Evolutionary conservation across 2,113 vertebrate genomes (phyloP).

Genomic region (Callaeas wilsoni): DNA sequence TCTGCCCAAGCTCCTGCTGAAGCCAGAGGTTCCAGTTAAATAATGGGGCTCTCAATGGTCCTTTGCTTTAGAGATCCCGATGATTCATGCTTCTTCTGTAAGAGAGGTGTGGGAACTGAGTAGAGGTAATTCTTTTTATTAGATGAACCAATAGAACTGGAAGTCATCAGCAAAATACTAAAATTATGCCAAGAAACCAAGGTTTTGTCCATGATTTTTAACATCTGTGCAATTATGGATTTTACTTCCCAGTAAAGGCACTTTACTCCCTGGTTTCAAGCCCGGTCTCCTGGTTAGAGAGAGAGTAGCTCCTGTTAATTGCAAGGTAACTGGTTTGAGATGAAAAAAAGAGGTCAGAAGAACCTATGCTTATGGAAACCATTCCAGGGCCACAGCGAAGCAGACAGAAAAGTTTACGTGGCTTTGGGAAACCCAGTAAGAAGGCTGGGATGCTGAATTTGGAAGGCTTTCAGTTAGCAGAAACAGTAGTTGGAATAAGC

Average conservation of each 20-base stretch:
- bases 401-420: neutral
- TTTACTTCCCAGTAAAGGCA: neutral
- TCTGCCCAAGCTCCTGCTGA: neutral
- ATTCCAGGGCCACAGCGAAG: neutral
- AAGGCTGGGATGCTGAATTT: neutral
- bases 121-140: neutral
- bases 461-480: neutral
- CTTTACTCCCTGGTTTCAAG: neutral
- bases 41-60: neutral
- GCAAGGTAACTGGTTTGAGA: neutral
- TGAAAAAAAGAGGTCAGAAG: neutral
- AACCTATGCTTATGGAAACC: neutral
- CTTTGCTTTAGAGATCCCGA: neutral
- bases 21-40: neutral
- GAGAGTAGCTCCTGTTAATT: neutral
- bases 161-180: neutral
- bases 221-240: neutral
- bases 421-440: conserved; percentile 21
- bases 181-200: neutral
- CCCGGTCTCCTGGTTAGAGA: neutral
- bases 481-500: neutral
- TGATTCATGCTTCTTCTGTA: neutral
- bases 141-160: neutral
- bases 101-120: neutral
- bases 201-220: neutral